Percentiles rank a stretch among this genome's conserved stretches.
Evolutionary conservation across 64 coral and sea anemone genomes (phyloP).

Genomic region (Trachythela sp.): DNA sequence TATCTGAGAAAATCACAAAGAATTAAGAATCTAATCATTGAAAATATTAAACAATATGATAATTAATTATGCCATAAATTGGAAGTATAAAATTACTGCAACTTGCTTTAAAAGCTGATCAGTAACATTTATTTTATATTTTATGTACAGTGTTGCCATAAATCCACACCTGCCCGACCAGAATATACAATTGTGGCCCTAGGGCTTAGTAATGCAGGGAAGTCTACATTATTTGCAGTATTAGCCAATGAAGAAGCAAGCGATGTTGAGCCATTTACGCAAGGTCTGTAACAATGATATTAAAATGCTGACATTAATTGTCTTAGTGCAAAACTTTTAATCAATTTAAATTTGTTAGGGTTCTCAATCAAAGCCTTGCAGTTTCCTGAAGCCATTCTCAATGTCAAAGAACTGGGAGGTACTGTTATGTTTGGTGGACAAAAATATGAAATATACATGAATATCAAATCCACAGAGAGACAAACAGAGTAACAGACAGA

Average conservation of each 20-base stretch:
- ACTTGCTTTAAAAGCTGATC: too few species aligned
- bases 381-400: constrained; percentile 68
- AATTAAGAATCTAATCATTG: too few species aligned
- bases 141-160: constrained; percentile 77
- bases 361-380: constrained; percentile 93
- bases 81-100: too few species aligned
- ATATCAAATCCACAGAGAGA: too few species aligned
- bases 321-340: background rate
- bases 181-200: constrained; percentile 71
- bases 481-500: too few species aligned
- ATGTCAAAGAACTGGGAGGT: constrained; percentile 99
- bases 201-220: constrained; percentile 76
- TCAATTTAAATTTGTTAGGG: constrained; percentile 39
- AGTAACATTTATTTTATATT: too few species aligned
- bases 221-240: constrained; percentile 74
- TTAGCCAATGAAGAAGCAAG: constrained; percentile 62
- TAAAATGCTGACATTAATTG: background rate
- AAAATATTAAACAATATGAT: too few species aligned
- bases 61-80: too few species aligned
- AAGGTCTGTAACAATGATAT: constrained; percentile 50
- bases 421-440: background rate
- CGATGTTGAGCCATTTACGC: constrained; percentile 73
- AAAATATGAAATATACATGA: too few species aligned
- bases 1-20: too few species aligned
- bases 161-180: constrained; percentile 49